Base-by-base conservation (phyloP, 1,140 invertebrate species). In the Drosophila subobscura region DNA sequence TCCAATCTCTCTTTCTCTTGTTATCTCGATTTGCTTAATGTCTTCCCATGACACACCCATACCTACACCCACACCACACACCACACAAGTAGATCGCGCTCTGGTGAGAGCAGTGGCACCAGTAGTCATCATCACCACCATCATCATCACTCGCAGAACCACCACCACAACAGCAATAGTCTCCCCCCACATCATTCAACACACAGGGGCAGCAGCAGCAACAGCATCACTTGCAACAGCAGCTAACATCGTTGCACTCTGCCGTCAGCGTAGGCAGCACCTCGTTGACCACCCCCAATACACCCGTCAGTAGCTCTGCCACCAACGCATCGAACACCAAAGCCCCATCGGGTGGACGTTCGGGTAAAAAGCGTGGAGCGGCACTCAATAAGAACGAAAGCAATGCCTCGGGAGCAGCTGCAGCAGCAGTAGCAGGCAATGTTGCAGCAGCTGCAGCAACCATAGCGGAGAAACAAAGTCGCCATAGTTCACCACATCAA, bases 351-450 rank as follows among this genome's bases (percentile, higher is more conserved):
- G 41, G 53, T 25, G 33, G 33, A 37, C 77, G 90, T 25, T 91
- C 90, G 23, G 90, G 90, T 49, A 91, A 91, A 50, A 91, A 91
- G 33, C 76, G 90, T 7, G 85, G 75, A 2, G 84, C 90, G 14
- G 76, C 74, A 0, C 47, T 65, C 1, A 76, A 46, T 16, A 86
- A 89, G 23, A 51, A 7, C 4, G 80, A 86, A 37, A 20, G 40
- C 47, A 16, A 7, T 42, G 20, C 37, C n/a, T 4, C 47, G 10
- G 33, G 27, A 25, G 16, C 45, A 20, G 27, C 65, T 6, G 20
- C 67, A 8, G 55, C 55, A 4, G 22, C 57, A n/a, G 22, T 54
- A n/a, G n/a, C 79, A 41, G 33, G 42, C 55, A 22, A n/a, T 58
- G 25, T 37, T 37, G 10, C 72, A 50, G 7, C 44, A 22, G 29